A percentile compares a stretch with the other conserved stretches of the same genome.
phyloP scores from a whole-genome alignment of 2,888 invertebrate genomes.

The Notocelia uddmanniana region DNA sequence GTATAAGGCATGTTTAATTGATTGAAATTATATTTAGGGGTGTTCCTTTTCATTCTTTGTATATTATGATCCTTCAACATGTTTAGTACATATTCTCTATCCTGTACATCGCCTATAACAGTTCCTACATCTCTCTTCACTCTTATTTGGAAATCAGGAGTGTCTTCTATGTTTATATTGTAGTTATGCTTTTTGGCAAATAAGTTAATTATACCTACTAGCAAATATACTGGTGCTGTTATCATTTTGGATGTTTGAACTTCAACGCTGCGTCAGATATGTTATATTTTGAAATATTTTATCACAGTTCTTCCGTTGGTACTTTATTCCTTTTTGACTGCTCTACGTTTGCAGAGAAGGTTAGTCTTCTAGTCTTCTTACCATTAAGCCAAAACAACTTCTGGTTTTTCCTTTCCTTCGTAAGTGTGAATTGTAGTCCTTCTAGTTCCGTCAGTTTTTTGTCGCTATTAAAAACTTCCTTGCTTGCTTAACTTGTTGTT shows the following conservation, averaged over 20 bases:
- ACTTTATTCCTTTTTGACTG: not conserved
- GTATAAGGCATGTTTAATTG: slow-evolving; percentile 32
- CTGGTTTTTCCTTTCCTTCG: not conserved
- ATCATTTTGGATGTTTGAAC: slow-evolving; percentile 43
- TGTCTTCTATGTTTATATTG: slow-evolving; percentile 52
- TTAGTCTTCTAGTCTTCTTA: not conserved
- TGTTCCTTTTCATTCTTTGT: slow-evolving; percentile 20
- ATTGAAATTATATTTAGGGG: slow-evolving; percentile 24
- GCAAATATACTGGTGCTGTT: slow-evolving; percentile 42
- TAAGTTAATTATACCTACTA: slow-evolving; percentile 53
- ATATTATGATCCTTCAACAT: slow-evolving; percentile 6
- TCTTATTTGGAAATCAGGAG: slow-evolving; percentile 48
- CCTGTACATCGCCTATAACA: not conserved
- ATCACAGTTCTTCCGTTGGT: not conserved
- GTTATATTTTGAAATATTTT: not conserved
- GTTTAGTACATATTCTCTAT: slow-evolving; percentile 4
- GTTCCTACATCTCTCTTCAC: slow-evolving; percentile 51
- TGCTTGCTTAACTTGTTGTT: no score
- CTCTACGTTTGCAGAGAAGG: not conserved
- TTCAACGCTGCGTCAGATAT: no score
- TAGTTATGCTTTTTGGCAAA: slow-evolving; percentile 56
- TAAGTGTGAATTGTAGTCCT: not conserved
- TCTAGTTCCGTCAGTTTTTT: not conserved
- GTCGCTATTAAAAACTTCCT: no score
- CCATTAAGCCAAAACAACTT: not conserved